Evolutionary conservation across 2,888 invertebrate species (phyloP).

Genomic region (Lepeophtheirus nordmannii): DNA sequence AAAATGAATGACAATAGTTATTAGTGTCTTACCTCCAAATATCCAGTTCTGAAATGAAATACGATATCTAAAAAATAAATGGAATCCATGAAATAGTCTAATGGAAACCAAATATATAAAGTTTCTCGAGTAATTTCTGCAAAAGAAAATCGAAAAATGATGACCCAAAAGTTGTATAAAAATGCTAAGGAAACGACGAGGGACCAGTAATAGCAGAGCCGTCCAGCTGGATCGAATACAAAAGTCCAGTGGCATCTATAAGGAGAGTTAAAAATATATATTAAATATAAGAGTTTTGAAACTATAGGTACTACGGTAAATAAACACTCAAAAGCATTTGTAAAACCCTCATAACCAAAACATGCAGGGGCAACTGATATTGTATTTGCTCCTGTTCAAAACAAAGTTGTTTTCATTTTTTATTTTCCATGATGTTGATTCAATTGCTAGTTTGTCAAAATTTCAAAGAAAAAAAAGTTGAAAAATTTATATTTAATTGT

Average conservation of each 20-base stretch:
- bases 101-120: slow-evolving; percentile 65
- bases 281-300: too few relatives aligned
- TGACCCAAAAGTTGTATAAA: slow-evolving; percentile 93
- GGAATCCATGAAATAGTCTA: slow-evolving; percentile 92
- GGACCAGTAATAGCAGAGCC: slow-evolving; percentile 91
- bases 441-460: too few relatives aligned
- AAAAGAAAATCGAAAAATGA: slow-evolving; percentile 96
- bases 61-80: slow-evolving; percentile 88
- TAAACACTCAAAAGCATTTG: too few relatives aligned
- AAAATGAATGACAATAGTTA: too few relatives aligned
- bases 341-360: too few relatives aligned
- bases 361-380: too few relatives aligned
- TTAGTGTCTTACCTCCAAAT: slow-evolving; percentile 40
- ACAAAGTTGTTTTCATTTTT: too few relatives aligned
- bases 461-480: too few relatives aligned
- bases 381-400: too few relatives aligned
- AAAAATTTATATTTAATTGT: too few relatives aligned
- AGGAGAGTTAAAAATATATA: neutral
- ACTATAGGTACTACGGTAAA: too few relatives aligned
- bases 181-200: slow-evolving; percentile 90
- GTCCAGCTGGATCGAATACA: slow-evolving; percentile 94
- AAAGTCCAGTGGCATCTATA: slow-evolving; percentile 64
- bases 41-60: slow-evolving; percentile 93
- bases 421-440: too few relatives aligned
- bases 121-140: slow-evolving; percentile 60